phyloP scores from a whole-genome alignment of 2,888 invertebrate species.

The Drosophila austrosaltans region DNA sequence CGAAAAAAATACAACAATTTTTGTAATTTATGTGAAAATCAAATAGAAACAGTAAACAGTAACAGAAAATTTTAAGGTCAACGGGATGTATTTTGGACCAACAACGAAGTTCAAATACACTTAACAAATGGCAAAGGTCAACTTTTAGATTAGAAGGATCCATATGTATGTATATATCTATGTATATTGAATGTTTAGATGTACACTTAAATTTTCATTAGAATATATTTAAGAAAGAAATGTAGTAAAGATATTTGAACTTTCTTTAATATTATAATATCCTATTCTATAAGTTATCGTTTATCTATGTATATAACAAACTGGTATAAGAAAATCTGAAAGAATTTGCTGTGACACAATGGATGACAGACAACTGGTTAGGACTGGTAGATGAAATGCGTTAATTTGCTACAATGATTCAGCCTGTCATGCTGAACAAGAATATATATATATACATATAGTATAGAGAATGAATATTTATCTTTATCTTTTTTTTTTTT shows the following conservation, averaged over 20 bases:
- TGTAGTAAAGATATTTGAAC: no score
- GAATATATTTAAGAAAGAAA: no score
- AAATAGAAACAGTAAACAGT: neutral
- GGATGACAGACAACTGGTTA: neutral
- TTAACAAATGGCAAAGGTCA: neutral
- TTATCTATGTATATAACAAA: no score
- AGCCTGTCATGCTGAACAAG: neutral
- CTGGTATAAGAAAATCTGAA: no score
- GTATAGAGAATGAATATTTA: no score
- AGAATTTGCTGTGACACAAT: neutral
- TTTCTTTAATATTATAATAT: no score
- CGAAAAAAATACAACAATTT: constrained; percentile 34
- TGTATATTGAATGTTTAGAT: neutral
- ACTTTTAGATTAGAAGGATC: neutral
- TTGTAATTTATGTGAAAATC: constrained; percentile 33
- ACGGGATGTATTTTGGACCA: neutral
- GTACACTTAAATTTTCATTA: neutral
- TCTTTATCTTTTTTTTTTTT: no score
- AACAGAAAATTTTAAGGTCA: neutral
- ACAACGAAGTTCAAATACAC: neutral
- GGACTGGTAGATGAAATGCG: neutral
- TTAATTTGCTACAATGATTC: neutral
- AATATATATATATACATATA: neutral
- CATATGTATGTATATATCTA: neutral
- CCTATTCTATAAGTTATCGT: no score